Evolutionary conservation across 2,888 invertebrate genomes (phyloP), one percentile per base, ranked within the genome.

Genomic region (Oligia fasciuncula): DNA sequence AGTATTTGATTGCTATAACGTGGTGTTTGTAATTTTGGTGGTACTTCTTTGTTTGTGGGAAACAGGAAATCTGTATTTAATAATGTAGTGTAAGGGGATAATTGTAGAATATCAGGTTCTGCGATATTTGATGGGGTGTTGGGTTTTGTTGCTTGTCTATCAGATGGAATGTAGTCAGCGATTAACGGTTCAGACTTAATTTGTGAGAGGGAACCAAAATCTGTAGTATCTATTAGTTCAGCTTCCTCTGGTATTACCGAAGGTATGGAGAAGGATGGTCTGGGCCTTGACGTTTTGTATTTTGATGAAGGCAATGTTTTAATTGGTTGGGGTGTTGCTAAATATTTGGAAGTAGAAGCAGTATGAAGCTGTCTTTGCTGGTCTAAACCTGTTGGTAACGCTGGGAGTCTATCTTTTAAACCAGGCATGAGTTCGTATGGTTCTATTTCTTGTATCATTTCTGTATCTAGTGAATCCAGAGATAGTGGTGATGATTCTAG

Each of bases 321-420:
- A 11, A 4, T 2, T 35, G 46, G 4, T 40, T 54, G 62, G 1
- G 57, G 49, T 0, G 0, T 6, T 29, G 17, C 0, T 2, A 49
- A 40, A 79, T 49, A 49, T 14, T 43, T 65, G 1, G 51, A 13
- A 43, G 4, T 8, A 1, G 43, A 43, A 35, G 0, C 11, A 0
- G 79, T 60, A n/a, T 4, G 0, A 8, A 62, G 9, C 6, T 9
- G 19, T 4, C 1, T 67, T 4, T 62, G 35, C 0, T 75, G n/a
- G 9, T 13, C 68, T 13, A 14, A 0, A 40, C n/a, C 0, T 0
- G 13, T 2, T 23, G 43, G 43, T 60, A 46, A 49, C 0, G 49
- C 4, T 19, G 13, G 2, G 0, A 62, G n/a, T 23, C 2, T 40
- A 13, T 46, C 3, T 54, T 49, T 57, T 1, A 23, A 46, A 57